A percentile compares a stretch with the other conserved stretches of the same genome.
Evolutionary conservation across 2,797 vertebrate species (phyloP).

Genomic region (Trachurus trachurus): DNA sequence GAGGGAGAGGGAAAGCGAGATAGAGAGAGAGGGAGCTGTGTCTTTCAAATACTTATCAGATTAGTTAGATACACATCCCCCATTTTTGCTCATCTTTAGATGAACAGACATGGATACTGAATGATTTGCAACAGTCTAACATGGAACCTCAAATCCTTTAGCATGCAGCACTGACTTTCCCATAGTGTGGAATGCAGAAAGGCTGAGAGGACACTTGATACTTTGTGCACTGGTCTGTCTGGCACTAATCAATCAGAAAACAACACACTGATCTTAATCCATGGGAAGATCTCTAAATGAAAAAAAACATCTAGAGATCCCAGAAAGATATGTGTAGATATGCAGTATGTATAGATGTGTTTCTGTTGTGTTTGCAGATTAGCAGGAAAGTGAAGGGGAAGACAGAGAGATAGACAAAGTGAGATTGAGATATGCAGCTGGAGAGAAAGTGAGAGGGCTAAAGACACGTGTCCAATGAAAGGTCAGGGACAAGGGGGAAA

Average conservation of each 20-base stretch:
- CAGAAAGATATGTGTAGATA: constrained; percentile 34
- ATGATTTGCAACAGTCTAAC: constrained; percentile 74
- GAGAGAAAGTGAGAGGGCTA: constrained; percentile 44
- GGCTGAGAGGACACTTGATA: constrained; percentile 64
- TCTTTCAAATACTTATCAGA: constrained; percentile 71
- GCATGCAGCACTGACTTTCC: constrained; percentile 70
- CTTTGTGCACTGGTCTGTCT: constrained; percentile 60
- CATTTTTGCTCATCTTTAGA: constrained; percentile 65
- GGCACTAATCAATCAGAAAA: constrained; percentile 71
- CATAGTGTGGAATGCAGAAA: constrained; percentile 75
- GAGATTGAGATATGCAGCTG: constrained; percentile 36
- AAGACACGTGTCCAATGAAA: constrained; percentile 72
- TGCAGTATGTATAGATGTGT: neutral
- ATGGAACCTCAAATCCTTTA: constrained; percentile 66
- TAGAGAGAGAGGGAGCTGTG: constrained; percentile 29
- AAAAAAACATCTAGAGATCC: constrained; percentile 36
- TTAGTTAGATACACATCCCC: constrained; percentile 75
- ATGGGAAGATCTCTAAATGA: constrained; percentile 46
- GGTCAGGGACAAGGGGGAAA: constrained; percentile 74
- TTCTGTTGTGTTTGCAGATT: constrained; percentile 44
- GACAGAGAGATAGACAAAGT: constrained; percentile 11
- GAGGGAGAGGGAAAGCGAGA: constrained; percentile 18
- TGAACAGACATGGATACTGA: constrained; percentile 73
- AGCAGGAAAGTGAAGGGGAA: constrained; percentile 36
- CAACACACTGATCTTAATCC: constrained; percentile 48